Evolutionary conservation across 2,888 invertebrate genomes (phyloP), one percentile per base, ranked within the genome.

Genomic region (Scaptodrosophila latifasciaeformis): DNA sequence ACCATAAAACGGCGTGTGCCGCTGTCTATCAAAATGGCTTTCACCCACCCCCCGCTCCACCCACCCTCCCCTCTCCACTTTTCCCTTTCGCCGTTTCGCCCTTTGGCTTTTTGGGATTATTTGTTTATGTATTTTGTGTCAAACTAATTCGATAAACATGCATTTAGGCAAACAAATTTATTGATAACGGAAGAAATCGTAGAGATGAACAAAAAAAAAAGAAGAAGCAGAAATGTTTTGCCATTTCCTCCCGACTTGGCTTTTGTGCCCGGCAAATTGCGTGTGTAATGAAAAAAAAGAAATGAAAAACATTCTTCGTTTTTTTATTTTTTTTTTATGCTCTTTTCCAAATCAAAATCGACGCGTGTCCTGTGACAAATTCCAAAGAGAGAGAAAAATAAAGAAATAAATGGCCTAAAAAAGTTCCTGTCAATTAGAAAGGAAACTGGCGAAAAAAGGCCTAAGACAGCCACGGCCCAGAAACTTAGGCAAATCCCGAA

Each of bases 231-330:
- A n/a, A n/a, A 40, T 35, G 48, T 43, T 40, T 40, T 39, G 12
- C 40, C 56, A n/a, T 56, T 49, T 48, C 49, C 24, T 34, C 10
- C 13, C 15, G 10, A 30, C 39, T 5, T 7, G 18, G 19, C 56
- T 75, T 67, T 70, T 75, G 65, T 71, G 63, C 56, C 60, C 62
- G 72, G 64, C 79, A 78, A 75, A 75, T 75, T 66, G 76, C 51
- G 62, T 76, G 72, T 76, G 72, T 78, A 75, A 78, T 78, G 62
- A 54, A 54, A 56, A 57, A 35, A 34, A 43, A 59, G 48, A 58
- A 54, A n/a, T n/a, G n/a, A n/a, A n/a, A n/a, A n/a, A n/a, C n/a
- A n/a, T n/a, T n/a, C n/a, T n/a, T n/a, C n/a, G n/a, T n/a, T n/a
- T n/a, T n/a, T n/a, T n/a, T n/a, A n/a, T n/a, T n/a, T n/a, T n/a